Percentiles rank a stretch among this genome's conserved stretches.
phyloP scores from a whole-genome alignment of 2,797 vertebrate genomes.

The Poeciliopsis infans region DNA sequence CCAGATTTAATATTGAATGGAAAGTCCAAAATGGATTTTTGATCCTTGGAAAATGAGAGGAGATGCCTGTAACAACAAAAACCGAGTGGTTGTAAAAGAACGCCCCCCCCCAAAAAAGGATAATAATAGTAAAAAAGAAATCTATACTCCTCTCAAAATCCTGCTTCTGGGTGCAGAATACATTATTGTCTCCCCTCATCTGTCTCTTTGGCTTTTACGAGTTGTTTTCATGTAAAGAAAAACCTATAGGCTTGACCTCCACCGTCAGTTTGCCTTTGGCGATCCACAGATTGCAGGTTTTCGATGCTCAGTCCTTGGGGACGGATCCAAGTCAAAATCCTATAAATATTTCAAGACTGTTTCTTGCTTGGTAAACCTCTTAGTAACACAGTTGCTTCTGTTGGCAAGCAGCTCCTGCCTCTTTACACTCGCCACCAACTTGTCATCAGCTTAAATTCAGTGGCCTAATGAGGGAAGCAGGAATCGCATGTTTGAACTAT shows the following conservation, averaged over 20 bases:
- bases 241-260: constrained; percentile 88
- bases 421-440: constrained; percentile 69
- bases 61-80: constrained; percentile 81
- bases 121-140: constrained; percentile 56
- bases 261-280: constrained; percentile 84
- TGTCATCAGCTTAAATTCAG: constrained; percentile 69
- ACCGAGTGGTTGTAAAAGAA: constrained; percentile 17
- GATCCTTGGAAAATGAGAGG: constrained; percentile 86
- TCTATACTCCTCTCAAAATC: constrained; percentile 82
- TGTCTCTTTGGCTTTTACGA: constrained; percentile 79
- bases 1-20: constrained; percentile 88
- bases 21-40: constrained; percentile 86
- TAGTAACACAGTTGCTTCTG: constrained; percentile 63
- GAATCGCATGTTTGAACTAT: constrained; percentile 62
- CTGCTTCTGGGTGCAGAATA: constrained; percentile 77
- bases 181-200: constrained; percentile 68
- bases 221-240: constrained; percentile 90
- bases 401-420: constrained; percentile 59
- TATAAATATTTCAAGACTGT: constrained; percentile 90
- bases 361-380: constrained; percentile 74
- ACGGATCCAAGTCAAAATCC: constrained; percentile 85
- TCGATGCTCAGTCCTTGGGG: constrained; percentile 81
- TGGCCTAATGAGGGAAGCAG: constrained; percentile 66
- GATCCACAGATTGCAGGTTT: constrained; percentile 84
- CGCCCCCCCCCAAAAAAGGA: neutral